Base-by-base conservation (phyloP, 2,888 invertebrate species). In the Halocaridina rubra region DNA sequence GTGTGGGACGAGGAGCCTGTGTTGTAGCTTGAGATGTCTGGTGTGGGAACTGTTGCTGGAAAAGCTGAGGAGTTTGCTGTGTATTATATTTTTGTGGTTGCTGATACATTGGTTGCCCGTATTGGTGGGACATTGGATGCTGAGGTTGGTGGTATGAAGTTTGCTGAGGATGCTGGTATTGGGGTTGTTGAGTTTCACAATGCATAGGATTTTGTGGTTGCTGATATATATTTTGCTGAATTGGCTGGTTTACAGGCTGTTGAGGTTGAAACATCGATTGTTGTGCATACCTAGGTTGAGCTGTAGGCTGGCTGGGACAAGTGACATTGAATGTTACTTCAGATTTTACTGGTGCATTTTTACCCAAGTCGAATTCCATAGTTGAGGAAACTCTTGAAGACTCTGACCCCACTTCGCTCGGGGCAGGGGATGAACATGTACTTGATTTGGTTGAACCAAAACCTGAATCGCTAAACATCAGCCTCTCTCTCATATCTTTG, bases 391-490 rank as follows among this genome's bases (percentile, higher is more conserved):
- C 81, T 1, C 87, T 67, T 8, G 87, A 87, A 13, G 79, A 80
- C n/a, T 85, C 85, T 16, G 87, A 87, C 1, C 85, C 85, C 4
- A 80, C 77, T 39, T 87, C 87, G 24, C 85, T 85, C 4, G 87
- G 87, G 72, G 3, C 2, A 8, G 87, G 87, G 1, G 87, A 87
- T 10, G 87, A 80, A 22, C 87, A 87, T 4, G 85, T 87, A 22
- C 82, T 82, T 22, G 81, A 82, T 53, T 81, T 84, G 2, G 81
- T 64, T 16, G 87, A 85, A 29, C 85, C 79, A 46, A 82, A 71
- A 13, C 87, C 87, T 19, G 87, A 87, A 59, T 87, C 87, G 33
- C 80, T n/a, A 10, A 85, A 82, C 81, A 84, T 84, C 0, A 84
- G 53, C 24, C 72, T 84, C 46, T 84, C 82, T 3, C 82, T 30